phyloP scores from a whole-genome alignment of 2,797 vertebrate species.

The Sandelia bainsii region DNA sequence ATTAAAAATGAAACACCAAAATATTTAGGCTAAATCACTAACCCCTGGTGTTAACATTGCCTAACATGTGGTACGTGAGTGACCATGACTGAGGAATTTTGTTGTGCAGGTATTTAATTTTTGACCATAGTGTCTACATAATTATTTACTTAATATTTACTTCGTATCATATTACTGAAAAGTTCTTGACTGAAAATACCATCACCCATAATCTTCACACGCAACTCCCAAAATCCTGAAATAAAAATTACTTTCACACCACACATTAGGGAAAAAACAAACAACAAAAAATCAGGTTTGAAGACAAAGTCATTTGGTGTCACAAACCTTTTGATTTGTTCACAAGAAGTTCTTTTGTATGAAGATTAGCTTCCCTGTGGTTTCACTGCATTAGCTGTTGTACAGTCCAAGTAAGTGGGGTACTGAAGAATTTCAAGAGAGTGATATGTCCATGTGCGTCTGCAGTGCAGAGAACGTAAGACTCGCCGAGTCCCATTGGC shows the following conservation, averaged over 20 bases:
- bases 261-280: slow-evolving; percentile 18
- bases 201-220: slow-evolving; percentile 54
- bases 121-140: slow-evolving; percentile 27
- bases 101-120: slow-evolving; percentile 47
- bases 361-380: slow-evolving; percentile 25
- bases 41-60: neutral
- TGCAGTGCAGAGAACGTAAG: slow-evolving; percentile 38
- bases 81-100: slow-evolving; percentile 30
- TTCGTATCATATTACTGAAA: slow-evolving; percentile 52
- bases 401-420: slow-evolving; percentile 28
- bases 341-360: neutral
- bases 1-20: slow-evolving; percentile 10
- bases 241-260: slow-evolving; percentile 45
- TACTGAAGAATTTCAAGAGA: slow-evolving; percentile 22
- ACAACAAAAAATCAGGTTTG: slow-evolving; percentile 26
- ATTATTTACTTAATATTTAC: slow-evolving; percentile 28
- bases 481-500: slow-evolving; percentile 63
- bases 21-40: slow-evolving; percentile 1
- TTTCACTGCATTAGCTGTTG: slow-evolving; percentile 38
- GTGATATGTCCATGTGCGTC: slow-evolving; percentile 28
- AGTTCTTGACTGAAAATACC: slow-evolving; percentile 42
- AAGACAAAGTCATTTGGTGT: slow-evolving; percentile 41
- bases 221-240: slow-evolving; percentile 39
- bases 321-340: slow-evolving; percentile 50
- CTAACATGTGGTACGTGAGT: slow-evolving; percentile 7